A percentile compares a stretch with the other conserved stretches of the same genome.
Conservation (phyloP, 2,113 vertebrate species). For the Mesocricetus auratus region DNA sequence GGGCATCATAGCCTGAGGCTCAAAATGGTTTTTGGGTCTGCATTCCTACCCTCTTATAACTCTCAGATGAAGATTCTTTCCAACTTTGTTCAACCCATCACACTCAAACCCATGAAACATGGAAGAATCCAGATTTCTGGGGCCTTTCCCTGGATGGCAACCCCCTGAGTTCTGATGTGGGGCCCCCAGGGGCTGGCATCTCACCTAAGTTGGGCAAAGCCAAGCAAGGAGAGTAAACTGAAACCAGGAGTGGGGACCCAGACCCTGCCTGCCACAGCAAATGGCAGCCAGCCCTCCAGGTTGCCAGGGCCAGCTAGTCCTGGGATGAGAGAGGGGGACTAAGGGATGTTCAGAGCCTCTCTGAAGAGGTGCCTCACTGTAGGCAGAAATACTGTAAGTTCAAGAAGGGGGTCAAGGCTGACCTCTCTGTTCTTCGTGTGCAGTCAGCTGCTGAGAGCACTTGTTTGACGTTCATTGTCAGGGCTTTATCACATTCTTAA, state of each 20-base stretch:
- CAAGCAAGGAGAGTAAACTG: not conserved
- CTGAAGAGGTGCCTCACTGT: conserved; percentile 74
- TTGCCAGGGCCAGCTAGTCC: not conserved
- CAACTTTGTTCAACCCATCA: not conserved
- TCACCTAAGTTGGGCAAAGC: not conserved
- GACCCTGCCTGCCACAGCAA: too few relatives aligned
- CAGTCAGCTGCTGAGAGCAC: conserved; percentile 86
- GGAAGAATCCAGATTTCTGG: not conserved
- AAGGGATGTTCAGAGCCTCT: conserved; percentile 66
- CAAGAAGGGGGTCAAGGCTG: conserved; percentile 71
- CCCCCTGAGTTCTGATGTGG: not conserved
- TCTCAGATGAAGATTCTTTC: too few relatives aligned
- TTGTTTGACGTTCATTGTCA: conserved; percentile 85
- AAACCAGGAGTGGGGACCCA: not conserved
- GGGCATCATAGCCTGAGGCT: not conserved
- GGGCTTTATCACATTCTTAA: conserved; percentile 83
- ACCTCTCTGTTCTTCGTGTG: conserved; percentile 83
- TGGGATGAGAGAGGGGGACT: fast-evolving
- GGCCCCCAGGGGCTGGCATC: not conserved
- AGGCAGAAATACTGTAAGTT: conserved; percentile 73
- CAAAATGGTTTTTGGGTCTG: not conserved
- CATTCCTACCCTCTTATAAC: not conserved
- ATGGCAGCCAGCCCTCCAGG: not conserved
- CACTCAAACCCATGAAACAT: fast-evolving
- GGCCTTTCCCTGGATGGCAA: not conserved